Evolutionary conservation across 2,113 vertebrate genomes (phyloP), one percentile per base, ranked within the genome.

Genomic region (Salvelinus fontinalis): DNA sequence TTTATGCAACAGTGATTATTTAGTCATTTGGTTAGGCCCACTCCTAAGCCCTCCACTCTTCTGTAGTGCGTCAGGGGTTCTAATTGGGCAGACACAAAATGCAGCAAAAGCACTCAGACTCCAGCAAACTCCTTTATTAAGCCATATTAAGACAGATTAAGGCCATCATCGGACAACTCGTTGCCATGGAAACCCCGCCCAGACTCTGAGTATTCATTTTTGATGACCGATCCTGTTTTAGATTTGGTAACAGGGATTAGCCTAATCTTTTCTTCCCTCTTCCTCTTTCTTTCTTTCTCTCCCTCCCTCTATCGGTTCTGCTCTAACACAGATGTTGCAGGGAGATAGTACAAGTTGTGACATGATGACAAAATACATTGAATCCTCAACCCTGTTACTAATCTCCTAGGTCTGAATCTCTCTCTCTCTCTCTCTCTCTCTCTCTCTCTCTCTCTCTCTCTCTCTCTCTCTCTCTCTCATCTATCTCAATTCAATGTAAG

Each of bases 111-210:
- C 57, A 75, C 75, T 72, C 66, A 71, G 78, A 68, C 73, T 82
- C 73, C 20, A n/a, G 79, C 71, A 75, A 85, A 81, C 77, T 72
- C 76, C 79, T 85, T 90, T 44, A 44, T 44, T 86, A 90, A 80
- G 81, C 70, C 79, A 84, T 82, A 86, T 89, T 87, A 88, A 80
- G 73, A 49, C 64, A 83, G 84, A 89, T 90, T 87, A 89, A 85
- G 87, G 84, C 75, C 73, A 73, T 68, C 62, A 72, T 81, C 66
- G 79, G 18, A 54, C 67, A 49, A 48, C 44, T 60, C 22, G 79
- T 81, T 80, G 66, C 80, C 74, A 75, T 82, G 74, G 83, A 82
- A 77, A 82, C 74, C 51, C 51, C 12, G 27, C 29, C 73, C n/a
- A 79, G 62, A 64, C 39, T 44, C 39, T 12, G 9, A 44, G 39